phyloP scores from a whole-genome alignment of 2,113 vertebrate species.

The Mormyrus iriodes region DNA sequence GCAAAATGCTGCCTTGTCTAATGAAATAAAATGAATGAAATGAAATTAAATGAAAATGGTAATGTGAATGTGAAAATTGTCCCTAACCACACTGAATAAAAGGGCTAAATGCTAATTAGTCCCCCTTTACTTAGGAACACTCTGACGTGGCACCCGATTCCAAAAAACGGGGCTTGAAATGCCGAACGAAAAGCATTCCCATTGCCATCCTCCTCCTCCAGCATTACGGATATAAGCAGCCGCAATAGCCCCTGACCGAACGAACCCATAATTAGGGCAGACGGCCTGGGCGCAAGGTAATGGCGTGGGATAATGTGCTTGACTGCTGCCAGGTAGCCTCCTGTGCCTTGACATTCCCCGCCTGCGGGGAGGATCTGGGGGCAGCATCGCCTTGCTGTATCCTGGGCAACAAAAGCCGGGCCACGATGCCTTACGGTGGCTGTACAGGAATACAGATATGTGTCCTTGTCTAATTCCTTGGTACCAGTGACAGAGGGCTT shows the following conservation, averaged over 20 bases:
- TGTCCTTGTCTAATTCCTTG: conserved; percentile 32
- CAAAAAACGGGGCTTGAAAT: not conserved
- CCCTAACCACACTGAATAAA: not conserved
- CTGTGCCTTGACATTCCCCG: conserved; percentile 37
- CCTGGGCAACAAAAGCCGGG: not conserved
- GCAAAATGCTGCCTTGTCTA: not conserved
- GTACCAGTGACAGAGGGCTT: conserved; percentile 61
- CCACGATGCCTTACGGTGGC: conserved; percentile 21
- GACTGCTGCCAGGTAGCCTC: conserved; percentile 53
- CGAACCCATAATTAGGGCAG: conserved; percentile 59
- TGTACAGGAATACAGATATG: conserved; percentile 31
- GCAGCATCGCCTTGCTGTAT: not conserved
- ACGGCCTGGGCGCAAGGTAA: conserved; percentile 50
- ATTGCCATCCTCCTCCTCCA: not conserved
- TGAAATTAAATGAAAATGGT: not conserved
- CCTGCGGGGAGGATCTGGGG: not conserved
- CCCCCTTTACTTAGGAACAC: not conserved
- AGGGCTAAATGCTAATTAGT: not conserved
- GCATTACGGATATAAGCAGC: not conserved
- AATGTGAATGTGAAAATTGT: not conserved
- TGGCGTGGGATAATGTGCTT: conserved; percentile 49
- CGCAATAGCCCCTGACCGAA: conserved; percentile 37
- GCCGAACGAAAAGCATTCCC: not conserved
- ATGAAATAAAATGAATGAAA: not conserved
- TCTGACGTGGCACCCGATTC: not conserved